Percentiles rank a stretch among this genome's conserved stretches.
phyloP scores from a whole-genome alignment of 1,140 invertebrate species.

The Drusus annulatus region DNA sequence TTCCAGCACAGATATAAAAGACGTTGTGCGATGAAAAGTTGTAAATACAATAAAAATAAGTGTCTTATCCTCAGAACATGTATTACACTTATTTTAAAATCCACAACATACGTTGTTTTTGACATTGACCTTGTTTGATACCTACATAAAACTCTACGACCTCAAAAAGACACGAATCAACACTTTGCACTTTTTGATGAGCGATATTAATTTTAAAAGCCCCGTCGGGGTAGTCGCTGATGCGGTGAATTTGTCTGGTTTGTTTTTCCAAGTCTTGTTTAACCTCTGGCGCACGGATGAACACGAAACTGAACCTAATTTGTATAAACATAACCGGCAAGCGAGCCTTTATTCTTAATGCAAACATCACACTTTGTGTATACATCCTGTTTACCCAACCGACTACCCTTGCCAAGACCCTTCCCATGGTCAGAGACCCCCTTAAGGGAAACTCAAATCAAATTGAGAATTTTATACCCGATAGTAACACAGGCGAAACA shows the following conservation, averaged over 20 bases:
- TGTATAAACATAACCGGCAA: constrained; percentile 31
- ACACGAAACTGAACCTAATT: constrained; percentile 27
- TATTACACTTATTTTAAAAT: too few relatives aligned
- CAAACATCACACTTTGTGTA: constrained; percentile 36
- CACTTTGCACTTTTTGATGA: not conserved
- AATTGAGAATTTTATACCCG: constrained; percentile 23
- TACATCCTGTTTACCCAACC: constrained; percentile 21
- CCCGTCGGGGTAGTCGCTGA: not conserved
- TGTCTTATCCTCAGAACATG: too few relatives aligned
- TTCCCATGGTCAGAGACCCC: not conserved
- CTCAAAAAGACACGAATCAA: not conserved
- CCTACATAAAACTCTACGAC: not conserved
- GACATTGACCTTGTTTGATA: not conserved
- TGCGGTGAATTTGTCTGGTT: constrained; percentile 6
- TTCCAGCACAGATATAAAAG: too few relatives aligned
- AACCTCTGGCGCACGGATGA: constrained; percentile 29
- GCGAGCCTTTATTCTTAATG: constrained; percentile 38
- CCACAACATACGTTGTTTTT: too few relatives aligned
- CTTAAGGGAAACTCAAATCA: constrained; percentile 25
- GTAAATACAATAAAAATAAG: too few relatives aligned
- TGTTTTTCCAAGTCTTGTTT: constrained; percentile 26
- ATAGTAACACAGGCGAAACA: not conserved
- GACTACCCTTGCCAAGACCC: too few relatives aligned
- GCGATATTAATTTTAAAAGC: constrained; percentile 2
- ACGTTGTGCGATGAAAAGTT: too few relatives aligned